Conservation (phyloP, 2,888 invertebrate genomes). For the Muscina levida region DNA sequence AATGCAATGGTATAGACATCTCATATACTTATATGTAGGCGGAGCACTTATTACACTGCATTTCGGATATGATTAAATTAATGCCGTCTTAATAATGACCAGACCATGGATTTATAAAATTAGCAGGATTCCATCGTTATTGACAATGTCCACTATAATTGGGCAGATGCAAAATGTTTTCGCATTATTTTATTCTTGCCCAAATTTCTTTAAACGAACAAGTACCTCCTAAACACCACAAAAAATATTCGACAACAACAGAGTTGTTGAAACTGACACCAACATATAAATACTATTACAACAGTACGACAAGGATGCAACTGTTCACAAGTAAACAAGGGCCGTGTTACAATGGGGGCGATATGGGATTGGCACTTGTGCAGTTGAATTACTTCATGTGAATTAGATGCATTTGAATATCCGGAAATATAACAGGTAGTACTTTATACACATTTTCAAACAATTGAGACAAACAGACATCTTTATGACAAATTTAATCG, state of each 20-base stretch:
- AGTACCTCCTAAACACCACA: slow-evolving; percentile 5
- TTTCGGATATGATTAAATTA: not conserved
- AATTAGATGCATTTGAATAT: no score
- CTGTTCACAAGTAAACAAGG: slow-evolving; percentile 49
- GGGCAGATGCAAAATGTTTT: not conserved
- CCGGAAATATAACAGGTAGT: no score
- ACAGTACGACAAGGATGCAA: not conserved
- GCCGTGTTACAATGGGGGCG: slow-evolving; percentile 54
- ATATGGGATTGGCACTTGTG: slow-evolving; percentile 16
- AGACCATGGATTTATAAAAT: not conserved
- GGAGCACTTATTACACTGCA: slow-evolving; percentile 43
- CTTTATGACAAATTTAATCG: no score
- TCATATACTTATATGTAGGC: slow-evolving; percentile 62
- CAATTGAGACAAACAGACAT: no score
- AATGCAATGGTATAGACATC: slow-evolving; percentile 68
- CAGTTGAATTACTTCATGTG: slow-evolving; percentile 47
- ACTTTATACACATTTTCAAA: no score
- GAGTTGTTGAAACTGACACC: not conserved
- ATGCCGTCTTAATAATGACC: no score
- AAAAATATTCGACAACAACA: slow-evolving; percentile 8
- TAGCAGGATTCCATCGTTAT: not conserved
- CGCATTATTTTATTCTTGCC: slow-evolving; percentile 6
- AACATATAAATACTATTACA: not conserved
- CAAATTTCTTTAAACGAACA: slow-evolving; percentile 16
- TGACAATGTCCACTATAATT: not conserved